These are phyloP conservation scores for Taxidea taxus DNA, from an alignment of 2,113 vertebrate species.

Conservation along the genomic window DNA sequence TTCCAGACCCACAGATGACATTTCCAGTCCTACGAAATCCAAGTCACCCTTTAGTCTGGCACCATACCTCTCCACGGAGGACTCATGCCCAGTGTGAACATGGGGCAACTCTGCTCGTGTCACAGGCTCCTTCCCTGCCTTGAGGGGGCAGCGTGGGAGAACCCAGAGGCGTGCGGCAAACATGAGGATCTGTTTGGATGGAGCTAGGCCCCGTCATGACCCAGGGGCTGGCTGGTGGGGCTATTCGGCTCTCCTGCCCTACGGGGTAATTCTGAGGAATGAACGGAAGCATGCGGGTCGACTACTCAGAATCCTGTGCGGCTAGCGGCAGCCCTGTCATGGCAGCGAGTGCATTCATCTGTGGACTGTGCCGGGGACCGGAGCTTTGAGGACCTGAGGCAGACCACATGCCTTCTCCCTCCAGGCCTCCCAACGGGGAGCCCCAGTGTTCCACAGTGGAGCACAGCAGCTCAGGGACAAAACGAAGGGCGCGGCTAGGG, in stretches of 20 bases:
- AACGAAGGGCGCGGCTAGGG: background rate
- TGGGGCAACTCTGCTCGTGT: background rate
- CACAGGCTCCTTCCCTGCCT: background rate
- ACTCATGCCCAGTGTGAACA: background rate
- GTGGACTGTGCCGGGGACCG: background rate
- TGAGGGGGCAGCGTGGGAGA: background rate
- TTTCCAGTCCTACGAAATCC: background rate
- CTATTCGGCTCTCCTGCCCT: background rate
- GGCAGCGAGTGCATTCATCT: background rate
- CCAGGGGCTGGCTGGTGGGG: background rate
- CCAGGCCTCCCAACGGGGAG: background rate
- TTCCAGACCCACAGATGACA: background rate
- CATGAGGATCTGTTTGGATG: background rate
- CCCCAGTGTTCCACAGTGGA: background rate
- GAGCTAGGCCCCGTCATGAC: background rate
- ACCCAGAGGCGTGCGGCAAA: background rate
- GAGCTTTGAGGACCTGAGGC: background rate
- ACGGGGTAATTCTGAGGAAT: background rate
- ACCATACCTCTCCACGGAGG: background rate
- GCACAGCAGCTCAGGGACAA: background rate
- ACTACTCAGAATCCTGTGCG: background rate
- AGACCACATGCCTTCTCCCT: background rate
- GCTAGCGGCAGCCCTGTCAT: background rate
- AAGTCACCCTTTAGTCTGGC: background rate
- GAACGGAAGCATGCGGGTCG: fast-evolving